Evolutionary conservation across 2,888 invertebrate species (phyloP), one percentile per base, ranked within the genome.

Genomic region (Mamestra brassicae): DNA sequence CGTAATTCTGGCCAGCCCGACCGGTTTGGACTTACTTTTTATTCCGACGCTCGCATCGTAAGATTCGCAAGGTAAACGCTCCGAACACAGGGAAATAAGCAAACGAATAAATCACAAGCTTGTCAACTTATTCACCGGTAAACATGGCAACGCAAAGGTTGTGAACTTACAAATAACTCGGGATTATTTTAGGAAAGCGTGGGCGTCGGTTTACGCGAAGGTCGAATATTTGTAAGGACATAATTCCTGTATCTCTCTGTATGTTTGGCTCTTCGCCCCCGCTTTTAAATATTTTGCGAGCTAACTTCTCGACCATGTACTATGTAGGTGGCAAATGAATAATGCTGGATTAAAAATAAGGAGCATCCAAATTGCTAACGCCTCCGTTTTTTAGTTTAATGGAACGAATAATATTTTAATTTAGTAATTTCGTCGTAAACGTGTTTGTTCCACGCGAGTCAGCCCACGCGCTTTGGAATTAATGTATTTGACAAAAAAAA

Each of bases 1-100:
- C 92, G 92, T 89, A 91, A 95, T 95, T 95, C 94, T 92, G 95
- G 93, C 92, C 93, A 92, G 89, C 86, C 89, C 84, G 90, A 95
- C 95, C 94, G 95, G 96, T 95, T 94, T 87, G 80, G 81, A 87
- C 89, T 90, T 90, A 90, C 91, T 93, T 93, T 92, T 92, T 92
- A 90, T 86, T 77, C 74, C 61, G 87, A 82, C 84, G 85, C 86
- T 83, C 87, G 87, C 83, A 83, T 78, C 81, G 87, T 86, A 88
- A 90, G 92, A 90, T 90, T 80, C 81, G 88, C 87, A 88, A 91
- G 92, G 90, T 89, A 90, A 91, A 90, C 88, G 90, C 86, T 88
- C 89, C 85, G 80, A 86, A 81, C 87, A 88, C 85, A 86, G 84
- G 84, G 85, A 90, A 91, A 90, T 90, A 85, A 88, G 84, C 81